Conservation (phyloP, 2,797 vertebrate genomes). For the Chiroxiphia lanceolata region DNA sequence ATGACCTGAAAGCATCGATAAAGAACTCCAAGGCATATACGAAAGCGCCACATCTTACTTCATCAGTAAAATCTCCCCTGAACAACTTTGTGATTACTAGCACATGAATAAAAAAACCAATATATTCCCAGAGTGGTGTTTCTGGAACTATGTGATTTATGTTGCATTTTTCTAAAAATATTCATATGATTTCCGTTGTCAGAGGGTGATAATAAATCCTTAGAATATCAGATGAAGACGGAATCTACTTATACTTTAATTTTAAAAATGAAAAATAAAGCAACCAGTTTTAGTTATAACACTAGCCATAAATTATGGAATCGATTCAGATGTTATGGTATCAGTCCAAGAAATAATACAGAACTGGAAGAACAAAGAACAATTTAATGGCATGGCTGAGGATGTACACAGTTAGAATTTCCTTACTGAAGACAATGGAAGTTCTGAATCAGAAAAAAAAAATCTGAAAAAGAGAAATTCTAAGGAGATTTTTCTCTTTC, state of each 20-base stretch:
- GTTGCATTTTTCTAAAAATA: neutral
- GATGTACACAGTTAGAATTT: neutral
- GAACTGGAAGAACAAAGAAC: neutral
- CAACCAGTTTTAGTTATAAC: neutral
- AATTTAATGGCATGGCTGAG: neutral
- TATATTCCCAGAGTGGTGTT: neutral
- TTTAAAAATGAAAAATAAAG: neutral
- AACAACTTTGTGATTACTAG: neutral
- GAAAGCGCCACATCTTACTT: neutral
- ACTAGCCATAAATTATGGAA: neutral
- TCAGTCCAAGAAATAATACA: neutral
- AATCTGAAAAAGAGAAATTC: neutral
- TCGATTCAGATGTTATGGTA: neutral
- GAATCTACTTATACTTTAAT: neutral
- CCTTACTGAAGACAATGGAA: neutral
- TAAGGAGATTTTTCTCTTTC: neutral
- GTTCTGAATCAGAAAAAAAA: neutral
- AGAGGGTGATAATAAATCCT: neutral
- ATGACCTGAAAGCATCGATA: neutral
- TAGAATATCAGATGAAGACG: neutral
- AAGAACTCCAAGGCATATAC: neutral
- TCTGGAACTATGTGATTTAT: neutral
- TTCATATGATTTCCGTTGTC: neutral
- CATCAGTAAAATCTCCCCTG: neutral
- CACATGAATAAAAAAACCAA: neutral